Conservation (phyloP, 2,888 invertebrate species). For the Candidula unifasciata region DNA sequence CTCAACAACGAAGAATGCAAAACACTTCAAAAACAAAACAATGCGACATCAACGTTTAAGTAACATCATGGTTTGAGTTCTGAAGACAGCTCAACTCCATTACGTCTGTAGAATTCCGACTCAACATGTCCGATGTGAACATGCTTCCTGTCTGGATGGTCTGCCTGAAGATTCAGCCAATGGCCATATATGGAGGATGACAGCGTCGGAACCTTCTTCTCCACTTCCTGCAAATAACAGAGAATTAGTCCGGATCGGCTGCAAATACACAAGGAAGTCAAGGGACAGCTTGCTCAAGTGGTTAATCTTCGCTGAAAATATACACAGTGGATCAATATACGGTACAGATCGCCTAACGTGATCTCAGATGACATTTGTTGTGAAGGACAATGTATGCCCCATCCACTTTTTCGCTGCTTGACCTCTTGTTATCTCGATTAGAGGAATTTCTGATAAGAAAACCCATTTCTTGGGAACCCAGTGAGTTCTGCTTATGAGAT, state of each 20-base stretch:
- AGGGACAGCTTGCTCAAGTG: not conserved
- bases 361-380: no score
- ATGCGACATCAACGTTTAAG: not conserved
- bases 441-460: no score
- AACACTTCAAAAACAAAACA: not conserved
- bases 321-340: no score
- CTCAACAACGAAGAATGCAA: no score
- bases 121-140: conserved; percentile 74
- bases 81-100: conserved; percentile 60
- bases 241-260: not conserved
- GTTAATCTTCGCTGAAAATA: not conserved
- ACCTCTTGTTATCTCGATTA: no score
- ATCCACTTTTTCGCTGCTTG: no score
- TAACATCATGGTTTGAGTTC: not conserved
- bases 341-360: no score
- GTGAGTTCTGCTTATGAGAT: no score
- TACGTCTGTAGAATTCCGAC: conserved; percentile 75
- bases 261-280: not conserved
- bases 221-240: conserved; percentile 66
- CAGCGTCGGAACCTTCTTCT: conserved; percentile 73
- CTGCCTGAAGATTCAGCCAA: conserved; percentile 62
- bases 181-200: conserved; percentile 76
- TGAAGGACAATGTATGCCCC: no score
- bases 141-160: conserved; percentile 73
- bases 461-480: no score